These are phyloP conservation scores for Pocillopora verrucosa DNA, from an alignment of 64 coral and sea anemone species.

Conservation along the genomic window DNA sequence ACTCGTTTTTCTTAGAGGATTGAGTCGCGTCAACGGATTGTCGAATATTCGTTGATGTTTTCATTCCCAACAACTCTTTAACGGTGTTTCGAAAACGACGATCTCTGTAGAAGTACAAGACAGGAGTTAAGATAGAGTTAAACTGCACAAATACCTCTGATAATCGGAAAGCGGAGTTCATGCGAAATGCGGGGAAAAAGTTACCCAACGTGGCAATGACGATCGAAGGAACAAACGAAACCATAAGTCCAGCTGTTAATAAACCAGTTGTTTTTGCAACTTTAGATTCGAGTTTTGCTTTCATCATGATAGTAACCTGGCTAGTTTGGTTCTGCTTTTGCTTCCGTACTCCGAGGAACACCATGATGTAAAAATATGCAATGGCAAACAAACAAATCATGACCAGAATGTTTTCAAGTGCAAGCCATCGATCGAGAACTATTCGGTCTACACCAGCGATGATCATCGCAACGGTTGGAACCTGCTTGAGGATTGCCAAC, in stretches of 20 bases:
- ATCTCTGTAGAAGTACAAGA: slow-evolving; percentile 1
- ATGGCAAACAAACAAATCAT: background rate
- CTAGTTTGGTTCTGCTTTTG: background rate
- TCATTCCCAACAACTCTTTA: background rate
- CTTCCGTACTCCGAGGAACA: background rate
- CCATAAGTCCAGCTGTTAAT: background rate
- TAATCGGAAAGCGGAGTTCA: background rate
- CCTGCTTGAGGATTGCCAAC: background rate
- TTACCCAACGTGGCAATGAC: background rate
- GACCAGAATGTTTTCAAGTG: background rate
- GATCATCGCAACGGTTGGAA: background rate
- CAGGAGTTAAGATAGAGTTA: background rate
- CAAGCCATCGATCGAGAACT: no score
- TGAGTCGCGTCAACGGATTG: background rate
- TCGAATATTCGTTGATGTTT: background rate
- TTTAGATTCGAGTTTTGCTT: background rate
- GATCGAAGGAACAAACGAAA: background rate
- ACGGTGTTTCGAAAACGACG: background rate
- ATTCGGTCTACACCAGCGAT: background rate
- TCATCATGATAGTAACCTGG: background rate
- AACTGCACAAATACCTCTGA: background rate
- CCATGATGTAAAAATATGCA: background rate
- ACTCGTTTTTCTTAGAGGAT: background rate
- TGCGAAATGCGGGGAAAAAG: background rate
- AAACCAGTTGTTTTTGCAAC: background rate